A percentile compares a stretch with the other conserved stretches of the same genome.
Conservation (phyloP, 2,888 invertebrate species). For the Allophyes oxyacanthae region DNA sequence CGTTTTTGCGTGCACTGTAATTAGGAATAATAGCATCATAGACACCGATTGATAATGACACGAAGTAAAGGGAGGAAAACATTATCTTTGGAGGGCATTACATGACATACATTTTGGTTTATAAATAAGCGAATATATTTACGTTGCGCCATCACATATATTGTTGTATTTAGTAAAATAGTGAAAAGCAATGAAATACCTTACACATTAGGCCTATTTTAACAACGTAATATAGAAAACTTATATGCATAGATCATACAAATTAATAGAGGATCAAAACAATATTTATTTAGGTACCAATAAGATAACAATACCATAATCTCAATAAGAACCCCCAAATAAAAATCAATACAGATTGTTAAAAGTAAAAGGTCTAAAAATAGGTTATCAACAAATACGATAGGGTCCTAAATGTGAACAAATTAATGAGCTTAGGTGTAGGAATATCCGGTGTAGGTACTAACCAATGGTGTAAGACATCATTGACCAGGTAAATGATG, state of each 20-base stretch:
- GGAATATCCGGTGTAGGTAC: constrained; percentile 69
- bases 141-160: constrained; percentile 16
- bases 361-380: constrained; percentile 19
- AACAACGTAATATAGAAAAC: constrained; percentile 10
- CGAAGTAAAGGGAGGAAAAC: constrained; percentile 63
- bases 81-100: constrained; percentile 28
- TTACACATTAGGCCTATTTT: constrained; percentile 16
- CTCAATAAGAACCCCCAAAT: constrained; percentile 33
- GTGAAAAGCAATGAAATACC: constrained; percentile 26
- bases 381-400: constrained; percentile 39
- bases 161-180: constrained; percentile 10
- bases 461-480: constrained; percentile 99
- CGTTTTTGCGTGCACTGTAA: constrained; percentile 98
- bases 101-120: constrained; percentile 15
- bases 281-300: constrained; percentile 13
- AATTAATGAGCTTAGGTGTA: constrained; percentile 30
- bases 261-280: constrained; percentile 8
- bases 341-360: constrained; percentile 16
- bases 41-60: constrained; percentile 80
- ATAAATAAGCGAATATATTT: constrained; percentile 28
- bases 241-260: constrained; percentile 9
- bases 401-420: constrained; percentile 35
- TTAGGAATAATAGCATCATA: constrained; percentile 89
- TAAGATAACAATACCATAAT: constrained; percentile 12
- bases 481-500: constrained; percentile 99